Percentiles rank a stretch among this genome's conserved stretches.
phyloP scores from a whole-genome alignment of 1,140 invertebrate species.

The Arion vulgaris region DNA sequence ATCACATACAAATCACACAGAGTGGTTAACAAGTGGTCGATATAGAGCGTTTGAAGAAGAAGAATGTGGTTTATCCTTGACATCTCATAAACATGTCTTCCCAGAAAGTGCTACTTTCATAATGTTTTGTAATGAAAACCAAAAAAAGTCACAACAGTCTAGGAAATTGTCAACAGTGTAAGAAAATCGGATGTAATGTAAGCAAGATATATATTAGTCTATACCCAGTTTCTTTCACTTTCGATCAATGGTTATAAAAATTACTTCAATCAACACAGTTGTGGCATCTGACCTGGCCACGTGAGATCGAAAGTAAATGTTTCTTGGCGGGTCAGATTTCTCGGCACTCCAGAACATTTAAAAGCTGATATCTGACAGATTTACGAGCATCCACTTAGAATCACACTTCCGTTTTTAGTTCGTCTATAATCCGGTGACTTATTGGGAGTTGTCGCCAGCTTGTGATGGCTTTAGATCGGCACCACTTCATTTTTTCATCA shows the following conservation, averaged over 20 bases:
- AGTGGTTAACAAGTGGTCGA: no score
- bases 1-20: no score
- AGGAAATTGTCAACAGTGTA: no score
- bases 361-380: slow-evolving; percentile 30
- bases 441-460: neutral
- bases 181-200: no score
- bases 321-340: slow-evolving; percentile 13
- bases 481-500: neutral
- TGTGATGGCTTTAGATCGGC: neutral
- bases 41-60: no score
- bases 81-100: no score
- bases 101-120: no score
- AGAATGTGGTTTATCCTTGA: no score
- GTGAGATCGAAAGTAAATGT: slow-evolving; percentile 12
- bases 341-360: slow-evolving; percentile 10
- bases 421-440: neutral
- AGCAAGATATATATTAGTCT: neutral
- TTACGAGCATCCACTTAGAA: slow-evolving; percentile 8
- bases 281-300: neutral
- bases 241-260: neutral
- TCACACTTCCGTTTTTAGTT: slow-evolving; percentile 9
- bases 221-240: no score
- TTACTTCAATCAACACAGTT: neutral
- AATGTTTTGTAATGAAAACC: no score
- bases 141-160: no score